A percentile compares a stretch with the other conserved stretches of the same genome.
Conservation (phyloP, 2,113 vertebrate species). For the Bucco capensis region DNA sequence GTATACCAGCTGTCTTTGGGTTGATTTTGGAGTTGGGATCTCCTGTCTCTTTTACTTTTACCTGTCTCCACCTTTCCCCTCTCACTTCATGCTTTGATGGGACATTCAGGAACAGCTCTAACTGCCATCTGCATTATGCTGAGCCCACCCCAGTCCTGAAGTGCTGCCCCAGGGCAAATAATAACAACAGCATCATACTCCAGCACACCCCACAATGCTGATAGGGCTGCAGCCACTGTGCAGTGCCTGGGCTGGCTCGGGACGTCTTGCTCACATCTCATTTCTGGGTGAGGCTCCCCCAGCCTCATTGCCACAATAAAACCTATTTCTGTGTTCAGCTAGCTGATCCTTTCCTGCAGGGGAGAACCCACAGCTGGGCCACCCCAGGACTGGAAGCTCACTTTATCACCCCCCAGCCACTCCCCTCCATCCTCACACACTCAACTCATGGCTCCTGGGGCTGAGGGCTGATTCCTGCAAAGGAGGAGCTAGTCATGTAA, state of each 20-base stretch:
- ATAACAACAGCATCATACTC: neutral
- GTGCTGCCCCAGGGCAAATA: neutral
- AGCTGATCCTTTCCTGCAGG: neutral
- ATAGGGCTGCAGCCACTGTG: neutral
- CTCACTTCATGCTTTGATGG: neutral
- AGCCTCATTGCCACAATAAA: neutral
- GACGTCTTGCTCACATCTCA: accelerated
- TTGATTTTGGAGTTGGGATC: neutral
- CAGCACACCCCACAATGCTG: neutral
- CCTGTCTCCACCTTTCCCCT: neutral
- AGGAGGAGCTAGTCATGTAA: neutral
- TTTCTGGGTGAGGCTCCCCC: neutral
- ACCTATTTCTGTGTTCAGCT: neutral
- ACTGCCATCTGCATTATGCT: neutral
- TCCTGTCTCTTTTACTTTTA: neutral
- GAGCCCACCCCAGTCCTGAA: neutral
- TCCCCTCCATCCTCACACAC: neutral
- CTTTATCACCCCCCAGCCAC: accelerated
- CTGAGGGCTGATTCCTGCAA: neutral
- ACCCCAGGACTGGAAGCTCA: neutral
- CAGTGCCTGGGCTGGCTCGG: neutral
- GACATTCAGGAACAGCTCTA: neutral
- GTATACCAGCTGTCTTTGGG: neutral
- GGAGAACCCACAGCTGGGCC: neutral
- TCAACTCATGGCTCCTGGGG: neutral